A percentile compares a stretch with the other conserved stretches of the same genome.
Conservation (phyloP, 2,888 invertebrate species). For the Pristionchus arcanus region DNA sequence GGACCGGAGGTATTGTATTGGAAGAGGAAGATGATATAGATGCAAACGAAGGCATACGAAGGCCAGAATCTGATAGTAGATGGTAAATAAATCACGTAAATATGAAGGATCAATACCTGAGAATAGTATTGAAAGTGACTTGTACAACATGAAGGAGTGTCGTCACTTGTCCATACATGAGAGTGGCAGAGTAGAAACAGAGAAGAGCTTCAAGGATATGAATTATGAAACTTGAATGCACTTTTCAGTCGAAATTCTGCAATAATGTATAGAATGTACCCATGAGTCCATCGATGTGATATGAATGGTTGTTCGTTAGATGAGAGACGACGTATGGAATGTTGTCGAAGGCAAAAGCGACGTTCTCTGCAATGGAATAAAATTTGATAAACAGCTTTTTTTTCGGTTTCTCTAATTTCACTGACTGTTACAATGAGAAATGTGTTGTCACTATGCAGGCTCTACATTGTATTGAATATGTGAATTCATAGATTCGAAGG, state of each 20-base stretch:
- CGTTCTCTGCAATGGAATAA: slow-evolving; percentile 70
- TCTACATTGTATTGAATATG: too few species aligned
- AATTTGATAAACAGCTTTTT: not conserved
- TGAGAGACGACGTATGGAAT: slow-evolving; percentile 67
- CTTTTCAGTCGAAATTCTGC: not conserved
- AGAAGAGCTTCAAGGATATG: slow-evolving; percentile 66
- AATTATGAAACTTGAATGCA: not conserved
- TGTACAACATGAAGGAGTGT: not conserved
- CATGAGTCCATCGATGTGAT: slow-evolving; percentile 61
- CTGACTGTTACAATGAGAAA: too few species aligned
- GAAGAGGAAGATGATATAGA: slow-evolving; percentile 72
- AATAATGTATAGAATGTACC: not conserved
- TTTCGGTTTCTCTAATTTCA: too few species aligned
- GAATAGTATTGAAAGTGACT: slow-evolving; percentile 13
- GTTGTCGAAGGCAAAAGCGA: slow-evolving; percentile 74
- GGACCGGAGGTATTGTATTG: slow-evolving; percentile 74
- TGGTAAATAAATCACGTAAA: not conserved
- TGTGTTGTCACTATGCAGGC: too few species aligned
- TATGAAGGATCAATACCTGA: not conserved
- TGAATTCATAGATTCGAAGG: not conserved
- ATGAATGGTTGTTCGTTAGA: slow-evolving; percentile 73
- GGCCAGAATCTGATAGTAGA: slow-evolving; percentile 72
- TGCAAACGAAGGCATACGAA: slow-evolving; percentile 70
- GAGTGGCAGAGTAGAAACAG: slow-evolving; percentile 70
- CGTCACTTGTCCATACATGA: slow-evolving; percentile 63